Base-by-base conservation (phyloP, 2,113 vertebrate genomes). In the Istiophorus platypterus region DNA sequence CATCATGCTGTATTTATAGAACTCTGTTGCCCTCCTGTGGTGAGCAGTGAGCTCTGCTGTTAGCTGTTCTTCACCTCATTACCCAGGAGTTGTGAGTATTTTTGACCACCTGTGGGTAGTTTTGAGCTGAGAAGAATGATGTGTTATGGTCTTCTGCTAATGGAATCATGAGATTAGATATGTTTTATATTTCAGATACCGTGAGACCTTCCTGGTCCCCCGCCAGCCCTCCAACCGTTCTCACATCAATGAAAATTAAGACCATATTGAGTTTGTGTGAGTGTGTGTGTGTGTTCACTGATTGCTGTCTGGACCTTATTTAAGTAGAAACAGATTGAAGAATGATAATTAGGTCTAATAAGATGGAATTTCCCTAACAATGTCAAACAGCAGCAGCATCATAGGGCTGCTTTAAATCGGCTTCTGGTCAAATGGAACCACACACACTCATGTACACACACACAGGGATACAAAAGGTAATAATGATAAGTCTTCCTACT, bases 301-400 rank as follows among this genome's bases (percentile, higher is more conserved):
- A 94, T 93, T 94, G 91, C 91, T 92, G 87, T 90, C 91, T 92
- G 93, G 93, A 92, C 90, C 83, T 91, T 85, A 84, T 93, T 91
- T 92, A 93, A 94, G 90, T 92, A 93, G 91, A 93, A 93, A 89
- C 93, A 94, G 93, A 93, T 93, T 95, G 88, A 95, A 93, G 93
- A 94, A 95, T 92, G 94, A 94, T 95, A 95, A 95, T 95, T 92
- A 93, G 88, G 61, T 73, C 88, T 94, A 94, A 93, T 94, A 88
- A 86, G 82, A 85, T 89, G 91, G 94, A 94, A 93, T 94, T 93
- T 93, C 82, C 88, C 84, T 45, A 47, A 91, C 79, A 89, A 85
- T 92, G 92, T 92, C 88, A 88, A 93, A 92, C 77, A 81, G 89
- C 89, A 93, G 91, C 85, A 58, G 80, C 81, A 87, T 90, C 75